Evolutionary conservation across 2,797 vertebrate genomes (phyloP).

Genomic region (Chloroceryle inda): DNA sequence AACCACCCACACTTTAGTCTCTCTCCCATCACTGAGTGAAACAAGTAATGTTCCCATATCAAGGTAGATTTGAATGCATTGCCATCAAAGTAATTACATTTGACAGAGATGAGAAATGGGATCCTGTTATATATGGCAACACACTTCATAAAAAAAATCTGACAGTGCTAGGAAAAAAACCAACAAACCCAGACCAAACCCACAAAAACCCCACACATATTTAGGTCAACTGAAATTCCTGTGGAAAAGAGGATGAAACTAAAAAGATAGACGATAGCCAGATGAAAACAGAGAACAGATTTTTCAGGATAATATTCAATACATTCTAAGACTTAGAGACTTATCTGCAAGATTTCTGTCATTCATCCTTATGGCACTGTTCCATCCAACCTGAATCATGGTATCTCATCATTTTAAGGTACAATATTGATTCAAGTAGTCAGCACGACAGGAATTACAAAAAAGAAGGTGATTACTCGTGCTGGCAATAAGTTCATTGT

Average conservation of each 20-base stretch:
- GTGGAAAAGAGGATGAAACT: background rate
- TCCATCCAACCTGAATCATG: background rate
- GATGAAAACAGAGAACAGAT: background rate
- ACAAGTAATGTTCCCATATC: background rate
- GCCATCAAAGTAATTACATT: constrained; percentile 11
- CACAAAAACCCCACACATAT: background rate
- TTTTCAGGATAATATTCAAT: background rate
- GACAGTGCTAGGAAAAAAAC: background rate
- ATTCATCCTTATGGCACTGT: background rate
- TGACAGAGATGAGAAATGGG: constrained; percentile 36
- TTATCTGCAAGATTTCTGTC: background rate
- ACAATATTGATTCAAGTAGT: background rate
- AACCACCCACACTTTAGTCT: background rate
- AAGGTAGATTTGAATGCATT: background rate
- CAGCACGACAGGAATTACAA: background rate
- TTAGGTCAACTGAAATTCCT: constrained; percentile 20
- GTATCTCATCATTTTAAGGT: background rate
- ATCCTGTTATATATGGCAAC: background rate
- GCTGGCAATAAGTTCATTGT: background rate
- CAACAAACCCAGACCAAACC: background rate
- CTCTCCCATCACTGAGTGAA: background rate
- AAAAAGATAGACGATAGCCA: background rate
- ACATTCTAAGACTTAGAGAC: background rate
- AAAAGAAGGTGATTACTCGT: background rate
- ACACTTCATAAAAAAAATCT: background rate